Evolutionary conservation across 2,888 invertebrate species (phyloP).

Genomic region (Pyrocoelia pectoralis): DNA sequence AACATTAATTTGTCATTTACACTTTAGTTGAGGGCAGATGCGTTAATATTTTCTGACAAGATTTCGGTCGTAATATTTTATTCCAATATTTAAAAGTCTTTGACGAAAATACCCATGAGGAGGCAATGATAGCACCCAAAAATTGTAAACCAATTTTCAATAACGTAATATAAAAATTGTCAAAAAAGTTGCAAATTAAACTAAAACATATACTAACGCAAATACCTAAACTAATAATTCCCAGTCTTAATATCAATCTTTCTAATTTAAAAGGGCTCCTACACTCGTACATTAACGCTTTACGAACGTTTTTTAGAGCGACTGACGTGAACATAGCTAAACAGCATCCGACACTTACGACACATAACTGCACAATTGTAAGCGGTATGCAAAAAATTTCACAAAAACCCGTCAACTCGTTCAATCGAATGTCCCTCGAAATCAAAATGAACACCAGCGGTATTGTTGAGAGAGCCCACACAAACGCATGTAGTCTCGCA

Average conservation of each 20-base stretch:
- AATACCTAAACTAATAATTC: constrained; percentile 81
- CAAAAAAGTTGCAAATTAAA: constrained; percentile 66
- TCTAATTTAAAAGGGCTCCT: constrained; percentile 69
- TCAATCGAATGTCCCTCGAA: constrained; percentile 78
- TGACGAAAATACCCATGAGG: constrained; percentile 54
- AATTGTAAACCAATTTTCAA: constrained; percentile 48
- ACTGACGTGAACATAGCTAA: constrained; percentile 78
- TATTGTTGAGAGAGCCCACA: constrained; percentile 89
- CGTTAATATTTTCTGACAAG: constrained; percentile 41
- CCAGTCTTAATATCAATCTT: constrained; percentile 77
- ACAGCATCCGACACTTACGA: constrained; percentile 68
- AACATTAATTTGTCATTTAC: constrained; percentile 24
- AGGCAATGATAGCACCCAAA: constrained; percentile 50
- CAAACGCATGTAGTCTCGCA: constrained; percentile 83
- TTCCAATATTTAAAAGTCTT: constrained; percentile 55
- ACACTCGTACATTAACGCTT: constrained; percentile 64
- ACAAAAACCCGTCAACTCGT: constrained; percentile 84
- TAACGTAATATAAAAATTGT: constrained; percentile 47
- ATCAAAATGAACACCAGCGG: constrained; percentile 85
- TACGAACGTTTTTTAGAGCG: constrained; percentile 78
- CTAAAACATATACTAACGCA: constrained; percentile 75
- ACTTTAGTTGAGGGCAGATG: constrained; percentile 47
- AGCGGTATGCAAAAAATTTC: constrained; percentile 63
- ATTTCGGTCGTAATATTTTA: constrained; percentile 46
- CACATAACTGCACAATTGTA: constrained; percentile 46